These are phyloP conservation scores for Vulpes ferrilata DNA, from an alignment of 2,113 vertebrate genomes.

Conservation along the genomic window DNA sequence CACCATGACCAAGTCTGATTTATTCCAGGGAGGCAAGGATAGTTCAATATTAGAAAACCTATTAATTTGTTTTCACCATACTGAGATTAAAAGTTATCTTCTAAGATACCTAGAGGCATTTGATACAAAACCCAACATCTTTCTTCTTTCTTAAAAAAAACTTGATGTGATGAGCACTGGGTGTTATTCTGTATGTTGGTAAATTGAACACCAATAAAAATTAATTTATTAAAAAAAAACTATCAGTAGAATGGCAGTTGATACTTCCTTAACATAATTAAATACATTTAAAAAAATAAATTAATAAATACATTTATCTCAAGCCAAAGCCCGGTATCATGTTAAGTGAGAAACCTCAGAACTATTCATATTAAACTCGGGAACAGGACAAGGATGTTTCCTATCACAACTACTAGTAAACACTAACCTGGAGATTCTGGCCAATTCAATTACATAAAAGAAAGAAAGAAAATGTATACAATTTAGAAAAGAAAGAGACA, in stretches of 20 bases:
- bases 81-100: background rate
- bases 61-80: constrained; percentile 7
- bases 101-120: background rate
- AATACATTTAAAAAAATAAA: background rate
- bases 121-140: background rate
- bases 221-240: background rate
- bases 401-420: background rate
- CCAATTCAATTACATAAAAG: background rate
- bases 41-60: background rate
- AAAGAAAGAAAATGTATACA: background rate
- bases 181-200: too few relatives aligned
- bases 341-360: background rate
- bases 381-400: background rate
- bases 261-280: background rate
- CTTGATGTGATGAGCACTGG: too few relatives aligned
- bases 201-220: too few relatives aligned
- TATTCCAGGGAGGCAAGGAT: background rate
- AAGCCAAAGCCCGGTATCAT: background rate
- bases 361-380: background rate
- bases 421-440: background rate
- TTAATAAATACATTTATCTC: background rate
- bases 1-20: background rate
- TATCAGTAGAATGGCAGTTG: background rate
- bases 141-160: background rate
- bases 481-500: background rate